Evolutionary conservation across 2,113 vertebrate genomes (phyloP).

Genomic region (Paramormyrops kingsleyae): DNA sequence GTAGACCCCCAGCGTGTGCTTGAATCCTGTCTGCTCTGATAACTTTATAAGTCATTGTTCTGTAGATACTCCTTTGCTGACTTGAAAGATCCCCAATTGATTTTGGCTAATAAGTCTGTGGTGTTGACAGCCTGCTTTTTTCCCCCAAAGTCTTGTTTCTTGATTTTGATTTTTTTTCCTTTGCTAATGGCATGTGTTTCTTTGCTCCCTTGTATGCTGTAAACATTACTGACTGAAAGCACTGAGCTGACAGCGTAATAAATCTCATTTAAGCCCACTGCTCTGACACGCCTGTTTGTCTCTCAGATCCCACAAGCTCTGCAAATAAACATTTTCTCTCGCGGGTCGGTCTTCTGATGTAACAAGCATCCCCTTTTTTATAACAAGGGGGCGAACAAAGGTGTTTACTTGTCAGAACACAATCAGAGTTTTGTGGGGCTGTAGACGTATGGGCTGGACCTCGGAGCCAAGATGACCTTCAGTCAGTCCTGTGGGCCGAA

Average conservation of each 20-base stretch:
- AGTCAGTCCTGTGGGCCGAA: not conserved
- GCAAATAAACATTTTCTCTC: conserved; percentile 10
- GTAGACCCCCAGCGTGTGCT: not conserved
- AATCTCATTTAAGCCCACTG: conserved; percentile 11
- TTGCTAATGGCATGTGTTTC: not conserved
- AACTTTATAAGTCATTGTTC: not conserved
- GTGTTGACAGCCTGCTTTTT: not conserved
- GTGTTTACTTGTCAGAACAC: not conserved
- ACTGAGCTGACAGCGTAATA: conserved; percentile 13
- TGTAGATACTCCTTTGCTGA: not conserved
- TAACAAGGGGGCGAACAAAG: not conserved
- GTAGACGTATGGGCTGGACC: not conserved
- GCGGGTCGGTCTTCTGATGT: not conserved
- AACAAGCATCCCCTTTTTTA: not conserved
- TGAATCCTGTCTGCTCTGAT: not conserved
- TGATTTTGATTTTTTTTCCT: not conserved
- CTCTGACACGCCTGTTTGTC: not conserved
- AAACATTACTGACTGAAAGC: conserved; percentile 16
- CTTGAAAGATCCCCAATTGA: not conserved
- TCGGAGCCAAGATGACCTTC: not conserved
- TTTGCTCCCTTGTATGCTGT: conserved; percentile 15
- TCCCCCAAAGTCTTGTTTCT: not conserved
- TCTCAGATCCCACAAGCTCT: not conserved
- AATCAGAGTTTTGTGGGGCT: not conserved
- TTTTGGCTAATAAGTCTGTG: not conserved